Percentiles rank a stretch among this genome's conserved stretches.
Evolutionary conservation across 2,113 vertebrate species (phyloP).

Genomic region (Pteropus alecto): DNA sequence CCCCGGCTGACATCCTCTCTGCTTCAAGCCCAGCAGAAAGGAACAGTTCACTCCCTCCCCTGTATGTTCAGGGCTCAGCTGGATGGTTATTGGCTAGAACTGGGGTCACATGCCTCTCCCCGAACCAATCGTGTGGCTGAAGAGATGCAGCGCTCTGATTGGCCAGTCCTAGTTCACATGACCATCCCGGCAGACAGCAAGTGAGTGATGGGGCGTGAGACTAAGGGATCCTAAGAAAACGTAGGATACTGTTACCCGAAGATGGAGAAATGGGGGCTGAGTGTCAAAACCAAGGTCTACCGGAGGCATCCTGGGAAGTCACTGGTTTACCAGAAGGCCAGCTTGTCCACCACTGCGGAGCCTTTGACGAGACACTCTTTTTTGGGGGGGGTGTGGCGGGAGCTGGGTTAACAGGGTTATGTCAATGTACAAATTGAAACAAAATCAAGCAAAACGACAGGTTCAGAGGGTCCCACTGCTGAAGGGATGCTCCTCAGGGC

Average conservation of each 20-base stretch:
- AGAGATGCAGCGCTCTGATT: not conserved
- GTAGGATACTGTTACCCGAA: fast-evolving
- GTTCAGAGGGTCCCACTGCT: too few relatives aligned
- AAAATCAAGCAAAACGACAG: not conserved
- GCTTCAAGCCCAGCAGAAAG: too few relatives aligned
- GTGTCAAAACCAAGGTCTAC: fast-evolving
- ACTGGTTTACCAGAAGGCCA: not conserved
- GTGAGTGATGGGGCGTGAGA: fast-evolving
- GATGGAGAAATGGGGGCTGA: not conserved
- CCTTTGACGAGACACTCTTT: not conserved
- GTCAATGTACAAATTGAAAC: not conserved
- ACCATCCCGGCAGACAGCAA: fast-evolving
- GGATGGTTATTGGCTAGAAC: not conserved
- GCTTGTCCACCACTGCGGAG: not conserved
- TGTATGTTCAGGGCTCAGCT: not conserved
- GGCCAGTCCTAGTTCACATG: not conserved
- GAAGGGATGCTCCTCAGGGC: too few relatives aligned
- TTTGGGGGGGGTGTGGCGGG: too few relatives aligned
- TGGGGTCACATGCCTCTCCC: not conserved
- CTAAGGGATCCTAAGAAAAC: not conserved
- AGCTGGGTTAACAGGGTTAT: not conserved
- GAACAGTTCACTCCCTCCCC: not conserved
- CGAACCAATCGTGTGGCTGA: not conserved
- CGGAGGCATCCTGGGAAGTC: too few relatives aligned
- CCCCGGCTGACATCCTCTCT: not conserved